These are phyloP conservation scores for Euthynnus affinis DNA, from an alignment of 2,797 vertebrate genomes.

Conservation along the genomic window DNA sequence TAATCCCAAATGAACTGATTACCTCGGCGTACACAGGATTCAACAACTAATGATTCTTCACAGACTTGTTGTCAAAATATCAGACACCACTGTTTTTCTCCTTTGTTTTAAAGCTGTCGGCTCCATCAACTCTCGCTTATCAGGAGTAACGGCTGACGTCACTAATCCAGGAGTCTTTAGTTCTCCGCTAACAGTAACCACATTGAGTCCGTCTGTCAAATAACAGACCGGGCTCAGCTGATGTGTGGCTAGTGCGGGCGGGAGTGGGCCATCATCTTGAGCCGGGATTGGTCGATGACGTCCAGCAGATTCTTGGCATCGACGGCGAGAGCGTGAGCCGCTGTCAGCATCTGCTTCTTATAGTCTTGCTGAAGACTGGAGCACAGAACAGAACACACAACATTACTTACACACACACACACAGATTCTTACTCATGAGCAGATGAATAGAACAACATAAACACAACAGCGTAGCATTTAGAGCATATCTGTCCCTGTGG, in stretches of 20 bases:
- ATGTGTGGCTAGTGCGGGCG: constrained; percentile 89
- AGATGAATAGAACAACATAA: background rate
- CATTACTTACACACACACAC: background rate
- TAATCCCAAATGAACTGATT: constrained; percentile 54
- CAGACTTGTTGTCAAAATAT: constrained; percentile 42
- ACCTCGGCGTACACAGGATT: constrained; percentile 42
- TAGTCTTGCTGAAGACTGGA: constrained; percentile 97
- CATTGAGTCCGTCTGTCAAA: constrained; percentile 12
- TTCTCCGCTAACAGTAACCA: constrained; percentile 44
- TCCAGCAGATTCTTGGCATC: constrained; percentile 98
- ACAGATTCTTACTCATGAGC: background rate
- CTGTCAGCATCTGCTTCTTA: constrained; percentile 99
- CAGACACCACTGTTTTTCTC: constrained; percentile 42
- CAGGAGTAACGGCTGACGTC: constrained; percentile 25
- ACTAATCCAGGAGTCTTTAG: constrained; percentile 52
- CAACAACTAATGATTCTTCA: constrained; percentile 55
- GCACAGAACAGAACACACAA: constrained; percentile 3
- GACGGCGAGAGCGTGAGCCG: constrained; percentile 96
- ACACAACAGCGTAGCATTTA: too few species aligned
- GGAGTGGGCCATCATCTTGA: constrained; percentile 93
- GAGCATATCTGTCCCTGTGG: too few species aligned
- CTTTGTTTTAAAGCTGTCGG: constrained; percentile 29
- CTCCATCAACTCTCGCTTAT: constrained; percentile 31
- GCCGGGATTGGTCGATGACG: constrained; percentile 96
- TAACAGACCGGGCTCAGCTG: constrained; percentile 17